Base-by-base conservation (phyloP, 2,113 vertebrate species). In the Tringa solitaria region DNA sequence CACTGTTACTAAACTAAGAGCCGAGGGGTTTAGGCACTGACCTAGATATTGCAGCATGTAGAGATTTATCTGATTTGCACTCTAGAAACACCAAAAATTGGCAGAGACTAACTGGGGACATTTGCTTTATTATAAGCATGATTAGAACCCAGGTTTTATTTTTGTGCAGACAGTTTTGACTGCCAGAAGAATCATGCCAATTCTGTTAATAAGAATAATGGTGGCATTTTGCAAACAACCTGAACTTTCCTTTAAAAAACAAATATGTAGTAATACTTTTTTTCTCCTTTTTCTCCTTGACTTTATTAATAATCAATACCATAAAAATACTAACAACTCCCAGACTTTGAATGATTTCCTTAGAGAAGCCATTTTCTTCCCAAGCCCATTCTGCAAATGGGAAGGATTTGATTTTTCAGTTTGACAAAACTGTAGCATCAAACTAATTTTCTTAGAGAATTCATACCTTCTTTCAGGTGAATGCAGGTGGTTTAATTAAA, bases 261-360 rank as follows among this genome's bases (percentile, higher is more conserved):
- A 70, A 82, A 74, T 30, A 56, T 6, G 10, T 14, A 93, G 32
- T 27, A 48, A 91, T 27, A 94, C 54, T 70, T 89, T 73, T 81
- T 84, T 68, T 22, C 43, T 79, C 46, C 59, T 73, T 81, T 84
- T 68, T 22, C 43, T 79, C 46, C 59, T 85, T 89, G 65, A 74
- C 41, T 90, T 95, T 92, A 91, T 51, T 84, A 93, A 88, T 72
- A 93, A 96, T 92, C 83, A 90, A 89, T 94, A 90, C 27, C 46
- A 84, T 41, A 89, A 91, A 96, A 97, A 90, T 19, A 95, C 45
- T 81, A 95, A 76, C 56, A 90, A 63, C 9, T 87, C 84, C 77
- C 61, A 94, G 51, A 59, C 69, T 94, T 72, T 57, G 51, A 90
- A 60, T 81, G 19, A 93, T 90, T 96, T 96, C 89, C 89, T 95